Conservation (phyloP, 2,888 invertebrate genomes). For the Colletes collaris region DNA sequence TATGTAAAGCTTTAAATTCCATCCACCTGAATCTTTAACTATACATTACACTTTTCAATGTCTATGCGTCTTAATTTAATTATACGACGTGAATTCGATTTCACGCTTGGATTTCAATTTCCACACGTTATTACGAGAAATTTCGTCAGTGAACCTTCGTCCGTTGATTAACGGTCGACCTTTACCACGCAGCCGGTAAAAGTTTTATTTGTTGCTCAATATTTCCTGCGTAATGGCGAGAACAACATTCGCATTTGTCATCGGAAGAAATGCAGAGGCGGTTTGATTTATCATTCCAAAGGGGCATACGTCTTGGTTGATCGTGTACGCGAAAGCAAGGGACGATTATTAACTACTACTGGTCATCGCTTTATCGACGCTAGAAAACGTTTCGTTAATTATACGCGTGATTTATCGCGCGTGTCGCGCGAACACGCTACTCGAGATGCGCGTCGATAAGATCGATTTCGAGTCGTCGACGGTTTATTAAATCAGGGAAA, state of each 20-base stretch:
- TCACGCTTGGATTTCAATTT: too few relatives aligned
- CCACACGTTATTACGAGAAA: too few relatives aligned
- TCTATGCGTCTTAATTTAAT: too few relatives aligned
- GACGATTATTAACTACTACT: constrained; percentile 2
- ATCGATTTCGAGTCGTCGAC: too few relatives aligned
- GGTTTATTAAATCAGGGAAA: too few relatives aligned
- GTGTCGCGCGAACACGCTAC: not conserved
- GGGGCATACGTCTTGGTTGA: not conserved
- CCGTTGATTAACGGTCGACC: constrained; percentile 19
- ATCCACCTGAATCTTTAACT: too few relatives aligned
- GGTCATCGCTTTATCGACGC: not conserved
- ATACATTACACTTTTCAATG: too few relatives aligned
- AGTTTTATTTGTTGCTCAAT: constrained; percentile 10
- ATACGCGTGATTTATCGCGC: constrained; percentile 2
- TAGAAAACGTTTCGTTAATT: constrained; percentile 19
- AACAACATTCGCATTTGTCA: constrained; percentile 19
- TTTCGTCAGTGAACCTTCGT: not conserved
- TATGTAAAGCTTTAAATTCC: too few relatives aligned
- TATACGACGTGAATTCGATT: too few relatives aligned
- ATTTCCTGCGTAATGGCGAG: not conserved
- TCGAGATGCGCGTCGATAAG: not conserved
- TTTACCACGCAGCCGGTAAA: constrained; percentile 1
- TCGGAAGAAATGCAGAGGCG: not conserved
- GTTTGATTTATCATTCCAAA: constrained; percentile 20
- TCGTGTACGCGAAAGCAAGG: constrained; percentile 1